A percentile compares a stretch with the other conserved stretches of the same genome.
phyloP scores from a whole-genome alignment of 2,113 vertebrate species.

The Chloropsis hardwickii region DNA sequence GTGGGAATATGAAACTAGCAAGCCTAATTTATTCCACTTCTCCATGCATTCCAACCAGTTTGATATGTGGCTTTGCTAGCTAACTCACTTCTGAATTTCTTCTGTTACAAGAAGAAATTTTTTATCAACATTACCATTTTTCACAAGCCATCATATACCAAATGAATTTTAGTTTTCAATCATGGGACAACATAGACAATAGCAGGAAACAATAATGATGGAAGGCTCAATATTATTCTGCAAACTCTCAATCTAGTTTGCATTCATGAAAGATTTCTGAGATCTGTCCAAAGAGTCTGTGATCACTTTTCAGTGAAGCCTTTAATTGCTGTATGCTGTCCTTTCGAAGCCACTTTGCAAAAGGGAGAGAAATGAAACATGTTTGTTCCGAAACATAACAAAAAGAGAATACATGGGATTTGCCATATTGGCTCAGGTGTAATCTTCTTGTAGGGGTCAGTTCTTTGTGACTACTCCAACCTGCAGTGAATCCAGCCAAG shows the following conservation, averaged over 20 bases:
- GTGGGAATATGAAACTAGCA: neutral
- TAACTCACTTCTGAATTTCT: neutral
- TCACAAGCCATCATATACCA: neutral
- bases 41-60: constrained; percentile 19
- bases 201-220: neutral
- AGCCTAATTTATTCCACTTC: constrained; percentile 4
- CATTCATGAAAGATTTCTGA: neutral
- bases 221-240: neutral
- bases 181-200: neutral
- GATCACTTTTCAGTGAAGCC: neutral
- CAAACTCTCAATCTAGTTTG: neutral
- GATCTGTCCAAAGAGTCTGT: neutral
- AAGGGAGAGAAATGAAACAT: neutral
- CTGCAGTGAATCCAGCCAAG: neutral
- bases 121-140: constrained; percentile 11
- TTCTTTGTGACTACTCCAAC: neutral
- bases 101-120: neutral
- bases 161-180: neutral
- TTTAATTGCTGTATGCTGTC: neutral
- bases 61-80: neutral
- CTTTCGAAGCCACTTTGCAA: neutral
- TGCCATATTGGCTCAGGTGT: neutral
- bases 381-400: neutral
- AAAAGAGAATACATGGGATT: neutral
- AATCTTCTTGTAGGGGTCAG: neutral